Evolutionary conservation across 2,888 invertebrate genomes (phyloP).

Genomic region (Scaeva pyrastri): DNA sequence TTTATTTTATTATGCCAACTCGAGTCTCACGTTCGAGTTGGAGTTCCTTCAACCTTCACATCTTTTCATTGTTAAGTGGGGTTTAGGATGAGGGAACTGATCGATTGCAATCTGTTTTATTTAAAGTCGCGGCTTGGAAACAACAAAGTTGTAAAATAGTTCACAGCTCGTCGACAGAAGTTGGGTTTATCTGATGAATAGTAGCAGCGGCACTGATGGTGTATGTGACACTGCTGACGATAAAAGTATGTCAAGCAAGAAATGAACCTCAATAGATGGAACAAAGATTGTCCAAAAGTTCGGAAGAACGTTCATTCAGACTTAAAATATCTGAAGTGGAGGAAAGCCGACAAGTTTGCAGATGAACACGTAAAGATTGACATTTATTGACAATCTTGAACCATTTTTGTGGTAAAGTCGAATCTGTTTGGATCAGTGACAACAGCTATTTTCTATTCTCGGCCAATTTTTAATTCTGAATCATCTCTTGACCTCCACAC

Average conservation of each 20-base stretch:
- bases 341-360: no score
- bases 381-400: no score
- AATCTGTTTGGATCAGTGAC: no score
- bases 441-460: no score
- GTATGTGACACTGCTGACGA: neutral
- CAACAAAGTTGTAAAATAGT: conserved; percentile 1
- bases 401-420: no score
- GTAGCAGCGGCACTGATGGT: neutral
- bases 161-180: conserved; percentile 44
- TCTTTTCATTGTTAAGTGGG: conserved; percentile 21
- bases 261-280: neutral
- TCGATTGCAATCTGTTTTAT: conserved; percentile 50
- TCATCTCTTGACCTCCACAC: neutral
- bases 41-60: no score
- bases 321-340: no score
- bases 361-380: no score
- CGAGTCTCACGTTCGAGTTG: conserved; percentile 26
- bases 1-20: conserved; percentile 28
- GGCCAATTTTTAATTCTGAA: no score
- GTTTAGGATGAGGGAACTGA: conserved; percentile 17
- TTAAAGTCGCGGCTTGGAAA: conserved; percentile 29
- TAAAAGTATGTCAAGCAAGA: conserved; percentile 38
- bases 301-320: no score
- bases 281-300: no score
- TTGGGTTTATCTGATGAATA: conserved; percentile 37